phyloP scores from a whole-genome alignment of 2,113 vertebrate species.

The Epinephelus fuscoguttatus region DNA sequence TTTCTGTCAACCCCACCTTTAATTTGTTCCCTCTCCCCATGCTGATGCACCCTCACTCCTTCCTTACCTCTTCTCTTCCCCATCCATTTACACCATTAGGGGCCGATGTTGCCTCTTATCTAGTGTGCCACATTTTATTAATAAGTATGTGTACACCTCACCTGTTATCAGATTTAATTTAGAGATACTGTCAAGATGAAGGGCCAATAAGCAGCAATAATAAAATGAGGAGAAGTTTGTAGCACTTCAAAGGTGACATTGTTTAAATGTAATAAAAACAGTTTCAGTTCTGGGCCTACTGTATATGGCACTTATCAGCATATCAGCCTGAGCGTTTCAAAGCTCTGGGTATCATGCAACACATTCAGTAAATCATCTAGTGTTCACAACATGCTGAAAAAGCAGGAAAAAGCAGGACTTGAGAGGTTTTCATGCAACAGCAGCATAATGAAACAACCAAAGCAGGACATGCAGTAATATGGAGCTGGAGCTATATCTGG shows the following conservation, averaged over 20 bases:
- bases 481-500: slow-evolving; percentile 57
- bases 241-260: not conserved
- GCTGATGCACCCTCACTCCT: not conserved
- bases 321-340: not conserved
- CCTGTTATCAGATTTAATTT: not conserved
- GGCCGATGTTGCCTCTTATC: not conserved
- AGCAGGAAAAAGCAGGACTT: not conserved
- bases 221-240: not conserved
- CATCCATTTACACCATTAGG: slow-evolving; percentile 2
- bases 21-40: slow-evolving; percentile 15
- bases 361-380: not conserved
- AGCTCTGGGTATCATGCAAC: not conserved
- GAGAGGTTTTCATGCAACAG: slow-evolving; percentile 14
- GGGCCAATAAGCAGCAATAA: not conserved
- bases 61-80: not conserved
- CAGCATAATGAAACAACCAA: slow-evolving; percentile 40
- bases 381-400: not conserved
- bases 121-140: not conserved
- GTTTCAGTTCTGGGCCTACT: not conserved
- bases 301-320: not conserved
- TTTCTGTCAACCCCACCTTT: slow-evolving; percentile 3
- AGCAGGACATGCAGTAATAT: slow-evolving; percentile 39
- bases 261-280: not conserved
- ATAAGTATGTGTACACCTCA: not conserved
- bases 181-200: not conserved